Evolutionary conservation across 2,888 invertebrate genomes (phyloP).

Genomic region (Hypolimnas misippus): DNA sequence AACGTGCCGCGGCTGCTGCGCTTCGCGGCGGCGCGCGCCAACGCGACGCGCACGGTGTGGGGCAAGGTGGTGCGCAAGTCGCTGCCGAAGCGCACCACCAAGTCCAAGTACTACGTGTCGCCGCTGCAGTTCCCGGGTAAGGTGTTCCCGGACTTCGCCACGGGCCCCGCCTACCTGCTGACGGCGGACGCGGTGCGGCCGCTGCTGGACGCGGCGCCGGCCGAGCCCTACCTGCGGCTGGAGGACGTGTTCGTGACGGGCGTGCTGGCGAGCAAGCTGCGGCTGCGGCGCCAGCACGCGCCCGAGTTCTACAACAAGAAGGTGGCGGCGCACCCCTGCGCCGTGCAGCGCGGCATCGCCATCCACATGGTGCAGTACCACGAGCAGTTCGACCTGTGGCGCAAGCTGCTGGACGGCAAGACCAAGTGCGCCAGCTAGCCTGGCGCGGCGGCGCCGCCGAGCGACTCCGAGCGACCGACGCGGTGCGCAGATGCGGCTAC

Average conservation of each 20-base stretch:
- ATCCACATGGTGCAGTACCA: constrained; percentile 95
- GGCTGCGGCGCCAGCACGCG: constrained; percentile 87
- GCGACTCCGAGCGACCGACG: neutral
- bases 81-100: constrained; percentile 92
- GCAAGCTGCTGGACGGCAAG: constrained; percentile 92
- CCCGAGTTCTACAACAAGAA: constrained; percentile 89
- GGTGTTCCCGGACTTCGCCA: constrained; percentile 95
- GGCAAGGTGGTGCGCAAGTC: constrained; percentile 93
- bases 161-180: constrained; percentile 95
- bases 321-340: constrained; percentile 91
- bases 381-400: constrained; percentile 96
- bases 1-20: constrained; percentile 89
- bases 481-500: neutral
- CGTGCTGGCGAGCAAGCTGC: constrained; percentile 90
- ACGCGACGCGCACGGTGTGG: constrained; percentile 89
- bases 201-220: constrained; percentile 87
- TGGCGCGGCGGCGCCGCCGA: neutral
- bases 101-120: constrained; percentile 95
- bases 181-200: constrained; percentile 89
- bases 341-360: constrained; percentile 91
- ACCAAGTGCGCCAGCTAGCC: constrained; percentile 89
- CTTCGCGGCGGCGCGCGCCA: constrained; percentile 85
- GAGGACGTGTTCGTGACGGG: constrained; percentile 97
- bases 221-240: constrained; percentile 88
- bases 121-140: constrained; percentile 88